Base-by-base conservation (phyloP, 2,888 invertebrate species). In the Melanchra persicariae region DNA sequence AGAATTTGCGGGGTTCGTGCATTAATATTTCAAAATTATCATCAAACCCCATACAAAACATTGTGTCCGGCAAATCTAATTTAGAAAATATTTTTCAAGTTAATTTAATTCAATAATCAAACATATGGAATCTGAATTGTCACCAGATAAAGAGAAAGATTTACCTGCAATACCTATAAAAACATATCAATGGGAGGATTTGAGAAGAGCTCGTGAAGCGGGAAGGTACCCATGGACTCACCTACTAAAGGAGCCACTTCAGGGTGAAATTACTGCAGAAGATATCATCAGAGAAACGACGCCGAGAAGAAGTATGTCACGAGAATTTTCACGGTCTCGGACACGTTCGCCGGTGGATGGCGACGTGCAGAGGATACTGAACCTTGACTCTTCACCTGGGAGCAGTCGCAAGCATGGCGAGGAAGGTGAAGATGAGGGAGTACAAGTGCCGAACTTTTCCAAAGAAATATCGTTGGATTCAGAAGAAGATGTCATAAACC, bases 151-250 rank as follows among this genome's bases (percentile, higher is more conserved):
- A 91, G 90, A 92, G 81, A 93, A 92, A 92, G 90, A 90, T 86
- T 87, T 91, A 87, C 98, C 98, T 83, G 97, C 97, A 81, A 96
- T 97, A 87, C 98, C 98, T 77, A 96, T 97, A 87, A 97, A 97
- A 92, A 98, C 98, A 65, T 98, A 98, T 93, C 96, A 97, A 95
- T 98, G 98, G 98, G 98, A 98, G 94, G 98, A 98, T 92, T 94
- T 98, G 54, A 95, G 97, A 86, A 96, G 97, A 90, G 96, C 97
- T 84, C 97, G 97, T 92, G 96, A 97, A 86, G 96, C 97, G 89
- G 98, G 98, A 79, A 97, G 97, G 58, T 98, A 98, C 89, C 98
- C 98, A 83, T 98, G 98, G 98, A 98, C 98, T 19, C 97, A 98
- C 92, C 93, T 98, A 37, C 96, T 97, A 87, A 98, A 98, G 91